Evolutionary conservation across 1,140 invertebrate genomes (phyloP), one percentile per base, ranked within the genome.

Genomic region (Ladona fulva): DNA sequence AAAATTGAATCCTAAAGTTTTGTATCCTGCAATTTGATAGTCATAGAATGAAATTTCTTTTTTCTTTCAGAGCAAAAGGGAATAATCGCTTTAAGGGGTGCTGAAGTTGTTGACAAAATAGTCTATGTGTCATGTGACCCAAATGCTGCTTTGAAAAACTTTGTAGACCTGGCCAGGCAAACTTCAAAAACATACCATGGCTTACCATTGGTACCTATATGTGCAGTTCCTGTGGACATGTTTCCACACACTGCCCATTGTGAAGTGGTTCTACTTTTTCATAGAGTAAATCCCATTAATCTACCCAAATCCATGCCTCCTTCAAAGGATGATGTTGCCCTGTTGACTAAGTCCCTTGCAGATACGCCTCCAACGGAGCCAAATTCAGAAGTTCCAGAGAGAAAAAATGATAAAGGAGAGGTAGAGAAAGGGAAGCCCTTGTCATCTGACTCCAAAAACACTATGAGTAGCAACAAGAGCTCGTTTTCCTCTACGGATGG

Each of bases 51-150:
- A 37, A 37, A 37, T 37, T 77, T 79, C 74, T 77, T 77, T 80
- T 81, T 80, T 79, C 80, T 86, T 87, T 78, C 82, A 93, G 93
- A 97, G 87, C 91, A 91, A 82, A 91, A 90, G 81, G 95, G 95
- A 0, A 87, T 98, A 77, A 87, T 90, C 19, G 89, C 91, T 73
- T 86, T 98, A 14, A 88, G 97, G 25, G 92, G 90, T 81, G 90
- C 92, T 25, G 85, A 87, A 74, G 90, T 91, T 77, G 89, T 99
- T 3, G 91, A 92, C 11, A 91, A 91, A 25, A 81, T 99, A 11
- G 87, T 99, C 1, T 99, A 96, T 85, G 91, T 99, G 75, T 94
- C 97, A 0, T 99, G 97, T 83, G 94, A 97, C 86, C 92, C 95
- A 1, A 88, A 90, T 74, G 89, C 91, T 44, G 96, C 95, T 0